These are phyloP conservation scores for Macrotis lagotis DNA, from an alignment of 2,113 vertebrate genomes.

Conservation along the genomic window DNA sequence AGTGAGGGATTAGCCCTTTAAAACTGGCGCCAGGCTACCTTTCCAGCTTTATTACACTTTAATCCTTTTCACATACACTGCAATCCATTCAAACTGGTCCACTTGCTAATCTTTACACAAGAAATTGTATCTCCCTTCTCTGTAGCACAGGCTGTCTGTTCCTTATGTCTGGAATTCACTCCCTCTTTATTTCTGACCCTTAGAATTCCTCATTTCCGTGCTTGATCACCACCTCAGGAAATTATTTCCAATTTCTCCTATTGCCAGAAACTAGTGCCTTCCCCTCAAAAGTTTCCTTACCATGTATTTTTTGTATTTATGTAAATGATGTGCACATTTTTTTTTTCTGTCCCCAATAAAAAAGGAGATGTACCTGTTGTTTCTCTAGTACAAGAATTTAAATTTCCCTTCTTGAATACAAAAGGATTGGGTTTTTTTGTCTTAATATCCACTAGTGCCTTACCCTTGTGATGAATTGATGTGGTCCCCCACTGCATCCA, in stretches of 20 bases:
- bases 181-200: background rate
- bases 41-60: background rate
- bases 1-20: background rate
- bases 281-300: background rate
- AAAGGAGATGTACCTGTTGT: background rate
- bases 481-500: no score
- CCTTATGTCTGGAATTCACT: background rate
- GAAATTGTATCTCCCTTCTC: background rate
- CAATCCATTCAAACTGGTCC: background rate
- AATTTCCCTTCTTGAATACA: background rate
- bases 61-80: background rate
- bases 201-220: background rate
- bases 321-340: background rate
- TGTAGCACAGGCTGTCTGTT: background rate
- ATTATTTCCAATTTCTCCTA: background rate
- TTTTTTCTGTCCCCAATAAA: background rate
- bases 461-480: background rate
- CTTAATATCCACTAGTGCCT: background rate
- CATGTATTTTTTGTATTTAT: background rate
- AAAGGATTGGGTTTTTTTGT: background rate
- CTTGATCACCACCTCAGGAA: background rate
- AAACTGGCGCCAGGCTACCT: background rate
- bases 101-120: background rate
- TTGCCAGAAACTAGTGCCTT: background rate
- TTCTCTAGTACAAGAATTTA: background rate